Conservation (phyloP, 1,140 invertebrate species). For the Plutomurus gul region DNA sequence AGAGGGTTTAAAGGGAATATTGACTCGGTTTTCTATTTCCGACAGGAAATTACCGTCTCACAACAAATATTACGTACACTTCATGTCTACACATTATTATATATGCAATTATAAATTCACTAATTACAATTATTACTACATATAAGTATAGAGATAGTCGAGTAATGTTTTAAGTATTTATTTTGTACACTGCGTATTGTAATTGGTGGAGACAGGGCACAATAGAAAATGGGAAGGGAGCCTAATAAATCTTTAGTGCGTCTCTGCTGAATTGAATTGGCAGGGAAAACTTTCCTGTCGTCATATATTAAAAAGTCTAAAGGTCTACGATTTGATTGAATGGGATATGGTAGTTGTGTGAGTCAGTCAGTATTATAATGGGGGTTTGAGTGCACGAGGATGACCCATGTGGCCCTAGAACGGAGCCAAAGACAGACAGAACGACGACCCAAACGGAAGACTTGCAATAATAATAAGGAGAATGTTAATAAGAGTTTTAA, state of each 20-base stretch:
- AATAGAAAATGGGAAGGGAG: background rate
- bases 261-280: background rate
- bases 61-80: too few species aligned
- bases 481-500: too few species aligned
- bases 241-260: conserved; percentile 10
- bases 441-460: conserved; percentile 10
- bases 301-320: background rate
- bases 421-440: too few species aligned
- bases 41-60: background rate
- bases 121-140: too few species aligned
- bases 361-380: background rate
- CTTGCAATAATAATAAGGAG: too few species aligned
- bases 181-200: background rate
- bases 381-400: conserved; percentile 11
- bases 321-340: background rate
- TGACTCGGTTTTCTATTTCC: background rate
- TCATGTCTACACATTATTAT: too few species aligned
- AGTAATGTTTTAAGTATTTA: background rate
- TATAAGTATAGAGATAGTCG: too few species aligned
- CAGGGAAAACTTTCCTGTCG: background rate
- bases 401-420: background rate
- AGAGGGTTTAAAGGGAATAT: background rate
- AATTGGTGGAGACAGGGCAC: background rate
- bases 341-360: background rate
- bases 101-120: too few species aligned